A percentile compares a stretch with the other conserved stretches of the same genome.
Conservation (phyloP, 2,888 invertebrate species). For the Corythucha ciliata region DNA sequence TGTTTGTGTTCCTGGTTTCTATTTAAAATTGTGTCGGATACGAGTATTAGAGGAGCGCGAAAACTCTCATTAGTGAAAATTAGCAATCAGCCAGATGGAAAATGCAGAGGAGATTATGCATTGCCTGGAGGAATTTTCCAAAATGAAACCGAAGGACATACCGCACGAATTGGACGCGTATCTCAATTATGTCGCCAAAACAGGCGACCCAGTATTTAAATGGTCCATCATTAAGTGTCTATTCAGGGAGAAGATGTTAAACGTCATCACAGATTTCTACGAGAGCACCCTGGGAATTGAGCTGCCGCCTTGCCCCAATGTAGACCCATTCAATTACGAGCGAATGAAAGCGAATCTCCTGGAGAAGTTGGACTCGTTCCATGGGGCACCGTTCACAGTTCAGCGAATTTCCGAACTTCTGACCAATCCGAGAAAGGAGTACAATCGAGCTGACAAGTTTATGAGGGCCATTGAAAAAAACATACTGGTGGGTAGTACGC, state of each 20-base stretch:
- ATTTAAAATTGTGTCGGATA: no score
- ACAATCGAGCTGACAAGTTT: slow-evolving; percentile 91
- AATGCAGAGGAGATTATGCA: slow-evolving; percentile 77
- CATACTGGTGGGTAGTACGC: slow-evolving; percentile 66
- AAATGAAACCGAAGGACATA: slow-evolving; percentile 68
- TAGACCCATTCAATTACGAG: slow-evolving; percentile 82
- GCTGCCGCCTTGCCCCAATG: slow-evolving; percentile 79
- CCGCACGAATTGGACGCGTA: slow-evolving; percentile 84
- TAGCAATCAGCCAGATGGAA: no score
- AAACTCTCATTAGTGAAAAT: no score
- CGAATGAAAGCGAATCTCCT: slow-evolving; percentile 74
- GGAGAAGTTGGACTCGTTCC: slow-evolving; percentile 72
- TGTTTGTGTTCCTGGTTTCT: no score
- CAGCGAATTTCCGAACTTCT: slow-evolving; percentile 92
- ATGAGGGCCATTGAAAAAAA: slow-evolving; percentile 95
- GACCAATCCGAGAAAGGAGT: slow-evolving; percentile 83
- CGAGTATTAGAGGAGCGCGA: no score
- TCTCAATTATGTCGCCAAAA: slow-evolving; percentile 79
- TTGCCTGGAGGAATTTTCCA: slow-evolving; percentile 72
- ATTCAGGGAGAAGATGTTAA: slow-evolving; percentile 75
- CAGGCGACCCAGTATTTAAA: slow-evolving; percentile 87
- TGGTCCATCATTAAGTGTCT: slow-evolving; percentile 82
- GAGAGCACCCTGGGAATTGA: slow-evolving; percentile 67
- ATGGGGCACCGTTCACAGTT: slow-evolving; percentile 89
- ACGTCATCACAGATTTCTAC: slow-evolving; percentile 79